Evolutionary conservation across 2,797 vertebrate species (phyloP), one percentile per base, ranked within the genome.

Genomic region (Enteromius thamalakanensis): DNA sequence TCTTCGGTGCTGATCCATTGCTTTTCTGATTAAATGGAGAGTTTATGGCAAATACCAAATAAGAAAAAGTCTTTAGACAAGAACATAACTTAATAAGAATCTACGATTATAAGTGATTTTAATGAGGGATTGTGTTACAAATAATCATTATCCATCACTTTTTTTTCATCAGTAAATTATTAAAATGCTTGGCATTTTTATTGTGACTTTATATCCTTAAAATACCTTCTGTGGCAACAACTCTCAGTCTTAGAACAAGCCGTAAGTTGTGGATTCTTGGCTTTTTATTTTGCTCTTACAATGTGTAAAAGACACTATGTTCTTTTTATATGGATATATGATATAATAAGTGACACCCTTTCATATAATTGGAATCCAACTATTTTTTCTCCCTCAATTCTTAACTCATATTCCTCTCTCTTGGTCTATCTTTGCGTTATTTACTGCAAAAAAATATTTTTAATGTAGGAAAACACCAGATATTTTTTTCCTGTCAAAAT

Each of bases 1-100:
- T 40, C 67, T 78, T 71, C 58, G 1, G 80, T 29, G 70, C 42
- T 23, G 29, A 62, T 81, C 55, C 21, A 34, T 40, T 74, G 19
- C 42, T 37, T 65, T 74, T 51, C 32, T 65, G 58, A 74, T 64
- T 51, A 71, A 47, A 71, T 1, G 3, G 45, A 65, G 55, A 26
- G 17, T 74, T 60, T 21, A 34, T 64, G 65, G 51, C 29, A 19
- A 51, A 74, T 51, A 40, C 12, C 21, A 42, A 42, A 42, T 32
- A 53, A 29, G 60, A 34, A 34, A 79, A 3, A 79, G 34, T 0
- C 23, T 34, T 14, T 37, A 37, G 32, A 37, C 6, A 77, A 12
- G 1, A 17, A 53, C 67, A 60, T 32, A 62, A 81, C 23, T 19
- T 21, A 70, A 79, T 29, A 32, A 29, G 40, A 29, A 32, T 42